A percentile compares a stretch with the other conserved stretches of the same genome.
Evolutionary conservation across 2,888 invertebrate species (phyloP).

Genomic region (Mythimna albipuncta): DNA sequence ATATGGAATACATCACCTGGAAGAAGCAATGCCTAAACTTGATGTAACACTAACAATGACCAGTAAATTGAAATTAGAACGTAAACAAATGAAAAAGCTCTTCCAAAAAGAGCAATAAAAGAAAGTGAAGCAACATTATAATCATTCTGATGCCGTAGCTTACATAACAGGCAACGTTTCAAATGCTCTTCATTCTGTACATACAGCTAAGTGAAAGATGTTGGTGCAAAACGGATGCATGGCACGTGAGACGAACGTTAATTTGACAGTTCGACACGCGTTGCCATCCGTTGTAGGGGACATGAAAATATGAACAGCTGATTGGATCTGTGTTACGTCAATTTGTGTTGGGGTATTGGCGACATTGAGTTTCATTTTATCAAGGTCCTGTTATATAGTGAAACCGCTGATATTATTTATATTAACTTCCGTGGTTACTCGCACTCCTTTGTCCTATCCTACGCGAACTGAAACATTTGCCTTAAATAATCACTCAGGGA

Average conservation of each 20-base stretch:
- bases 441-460: too few species aligned
- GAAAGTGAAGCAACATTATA: conserved; percentile 82
- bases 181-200: conserved; percentile 82
- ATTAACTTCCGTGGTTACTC: too few species aligned
- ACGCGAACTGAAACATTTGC: too few species aligned
- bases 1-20: neutral
- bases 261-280: conserved; percentile 46
- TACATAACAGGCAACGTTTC: conserved; percentile 86
- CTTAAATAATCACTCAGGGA: too few species aligned
- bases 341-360: conserved; percentile 29
- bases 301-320: conserved; percentile 58
- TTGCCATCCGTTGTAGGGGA: conserved; percentile 45
- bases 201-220: conserved; percentile 86
- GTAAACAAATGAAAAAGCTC: conserved; percentile 23
- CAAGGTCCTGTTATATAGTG: neutral
- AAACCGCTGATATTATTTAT: too few species aligned
- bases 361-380: conserved; percentile 24
- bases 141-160: conserved; percentile 73
- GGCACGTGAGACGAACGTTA: conserved; percentile 70
- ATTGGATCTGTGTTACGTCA: conserved; percentile 55
- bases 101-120: conserved; percentile 68
- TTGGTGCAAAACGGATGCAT: conserved; percentile 85
- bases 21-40: neutral
- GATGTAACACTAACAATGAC: neutral
- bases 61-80: neutral